Conservation (phyloP, 2,888 invertebrate genomes). For the Ecliptopera silaceata region DNA sequence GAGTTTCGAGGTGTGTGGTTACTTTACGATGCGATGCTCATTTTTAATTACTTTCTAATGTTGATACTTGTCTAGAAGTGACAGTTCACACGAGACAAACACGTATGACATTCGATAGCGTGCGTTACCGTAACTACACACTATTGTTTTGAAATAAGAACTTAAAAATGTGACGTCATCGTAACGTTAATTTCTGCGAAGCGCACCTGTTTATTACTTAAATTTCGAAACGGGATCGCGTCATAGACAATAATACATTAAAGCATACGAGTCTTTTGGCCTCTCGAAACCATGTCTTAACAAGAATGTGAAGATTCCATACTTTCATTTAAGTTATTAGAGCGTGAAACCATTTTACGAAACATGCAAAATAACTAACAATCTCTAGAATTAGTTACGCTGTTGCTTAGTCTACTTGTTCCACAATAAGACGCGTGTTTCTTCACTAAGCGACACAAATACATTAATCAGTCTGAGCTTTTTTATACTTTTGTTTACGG, state of each 20-base stretch:
- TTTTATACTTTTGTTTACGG: constrained; percentile 36
- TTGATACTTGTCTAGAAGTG: constrained; percentile 64
- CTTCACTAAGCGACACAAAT: constrained; percentile 71
- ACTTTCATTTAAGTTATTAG: constrained; percentile 79
- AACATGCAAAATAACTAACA: constrained; percentile 82
- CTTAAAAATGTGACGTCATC: constrained; percentile 62
- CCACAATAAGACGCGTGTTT: constrained; percentile 70
- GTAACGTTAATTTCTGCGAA: constrained; percentile 68
- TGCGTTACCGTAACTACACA: constrained; percentile 58
- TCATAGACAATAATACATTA: constrained; percentile 21
- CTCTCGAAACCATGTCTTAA: constrained; percentile 15
- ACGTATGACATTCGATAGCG: constrained; percentile 56
- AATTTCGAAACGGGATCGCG: constrained; percentile 32
- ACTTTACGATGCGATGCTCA: constrained; percentile 52
- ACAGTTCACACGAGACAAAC: constrained; percentile 71
- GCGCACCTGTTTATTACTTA: constrained; percentile 39
- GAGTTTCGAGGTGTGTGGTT: constrained; percentile 48
- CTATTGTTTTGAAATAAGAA: constrained; percentile 73
- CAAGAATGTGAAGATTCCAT: constrained; percentile 56
- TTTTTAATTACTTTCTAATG: constrained; percentile 75
- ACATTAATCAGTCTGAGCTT: constrained; percentile 62
- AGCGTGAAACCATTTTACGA: constrained; percentile 81
- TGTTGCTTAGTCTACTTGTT: constrained; percentile 74
- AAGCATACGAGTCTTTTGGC: constrained; percentile 25
- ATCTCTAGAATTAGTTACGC: constrained; percentile 82